Evolutionary conservation across 2,113 vertebrate species (phyloP), one percentile per base, ranked within the genome.

Genomic region (Manacus vitellinus): DNA sequence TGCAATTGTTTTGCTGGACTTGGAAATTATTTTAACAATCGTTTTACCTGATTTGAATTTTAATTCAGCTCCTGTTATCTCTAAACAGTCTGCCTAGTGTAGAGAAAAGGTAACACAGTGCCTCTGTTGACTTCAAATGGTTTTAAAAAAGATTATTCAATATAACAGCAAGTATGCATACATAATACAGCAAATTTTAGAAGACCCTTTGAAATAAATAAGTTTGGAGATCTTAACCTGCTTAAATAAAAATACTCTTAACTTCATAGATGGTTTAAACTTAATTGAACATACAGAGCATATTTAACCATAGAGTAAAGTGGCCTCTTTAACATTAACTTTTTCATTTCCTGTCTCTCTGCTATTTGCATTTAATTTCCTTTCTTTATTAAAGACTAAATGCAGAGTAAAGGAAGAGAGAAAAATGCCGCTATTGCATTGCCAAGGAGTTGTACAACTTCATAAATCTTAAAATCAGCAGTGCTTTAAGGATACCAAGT

Each of bases 301-400:
- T 91, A 22, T 89, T 81, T 89, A 68, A 83, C 39, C 12, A 8
- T 51, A 85, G 51, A 16, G 79, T 94, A 35, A 92, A 87, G 51
- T 90, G 92, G 77, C 85, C 54, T 74, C 76, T 79, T 33, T 89
- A 93, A 85, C 52, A 33, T 85, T 83, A 77, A 89, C 77, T 82
- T 96, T 89, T 90, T 94, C 11, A 96, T 97, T 96, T 96, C 92
- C 92, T 94, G 88, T 79, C 82, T 76, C 52, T 59, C n/a, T 93
- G 80, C 74, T 93, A 84, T 95, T 97, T 96, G 75, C 85, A 84
- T 94, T 96, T 94, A 80, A 96, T 96, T 96, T 96, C 92, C 88
- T 94, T 95, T 67, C 70, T 56, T 94, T 96, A 94, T 84, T 92
- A 76, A 71, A 88, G 52, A 76, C 59, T 58, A 67, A 80, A 86